Base-by-base conservation (phyloP, 2,797 vertebrate genomes). In the Hydrophis major region DNA sequence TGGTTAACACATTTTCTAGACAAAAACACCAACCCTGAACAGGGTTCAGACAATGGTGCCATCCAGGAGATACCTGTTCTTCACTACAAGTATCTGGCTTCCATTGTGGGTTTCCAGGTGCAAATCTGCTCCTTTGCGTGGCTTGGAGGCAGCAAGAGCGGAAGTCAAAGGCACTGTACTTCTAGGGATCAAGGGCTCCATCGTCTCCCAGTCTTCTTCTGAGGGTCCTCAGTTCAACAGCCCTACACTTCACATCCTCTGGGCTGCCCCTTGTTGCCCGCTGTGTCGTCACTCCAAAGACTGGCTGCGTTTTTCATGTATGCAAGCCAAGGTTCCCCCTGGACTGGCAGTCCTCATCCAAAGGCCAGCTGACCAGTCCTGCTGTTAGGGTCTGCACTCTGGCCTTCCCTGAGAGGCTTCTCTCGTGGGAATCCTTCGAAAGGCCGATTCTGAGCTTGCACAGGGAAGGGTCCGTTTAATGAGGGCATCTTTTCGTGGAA, bases 1-100 rank as follows among this genome's bases (percentile, higher is more conserved):
- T 96, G 97, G 98, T 90, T 96, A 97, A 97, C 93, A 97, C 95
- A 97, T 96, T 97, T 94, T 95, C 97, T 98, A 98, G 96, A 97
- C 94, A 97, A 95, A 98, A 97, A 97, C 95, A 98, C 95, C 96
- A 96, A 94, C 32, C 20, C 37, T 96, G 86, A 96, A 97, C 95
- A 97, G 97, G 96, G 90, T 96, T 95, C 90, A 96, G 95, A 96
- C 95, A 94, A 94, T 0, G 96, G 37, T 96, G 97, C 97, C 97
- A 88, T 97, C 95, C 96, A 95, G 95, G 93, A 95, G 96, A 96
- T 95, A 95, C 92, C 95, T 96, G 13, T 93, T 98, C 97, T 97
- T 97, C 97, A 86, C 20, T 78, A 90, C 92, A 90, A 90, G 94
- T 74, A 97, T 96, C 97, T 96, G 61, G 94, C 96, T 97, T 96